A percentile compares a stretch with the other conserved stretches of the same genome.
Evolutionary conservation across 2,888 invertebrate genomes (phyloP).

Genomic region (Leucoptera coffeella): DNA sequence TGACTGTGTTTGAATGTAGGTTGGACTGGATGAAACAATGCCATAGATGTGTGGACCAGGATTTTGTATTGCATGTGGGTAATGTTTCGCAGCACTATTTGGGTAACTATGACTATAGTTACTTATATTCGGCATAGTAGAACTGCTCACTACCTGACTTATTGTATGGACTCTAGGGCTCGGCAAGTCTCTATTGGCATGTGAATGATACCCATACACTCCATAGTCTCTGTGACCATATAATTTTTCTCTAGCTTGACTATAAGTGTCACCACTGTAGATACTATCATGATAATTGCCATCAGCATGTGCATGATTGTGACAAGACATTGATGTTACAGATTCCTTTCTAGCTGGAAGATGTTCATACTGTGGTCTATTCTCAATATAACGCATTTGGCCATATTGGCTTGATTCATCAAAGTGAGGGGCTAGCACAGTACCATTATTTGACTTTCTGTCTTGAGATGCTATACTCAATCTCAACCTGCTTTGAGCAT

Average conservation of each 20-base stretch:
- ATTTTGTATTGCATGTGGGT: conserved; percentile 18
- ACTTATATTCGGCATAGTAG: conserved; percentile 47
- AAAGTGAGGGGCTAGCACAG: conserved; percentile 24
- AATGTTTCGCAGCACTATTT: conserved; percentile 22
- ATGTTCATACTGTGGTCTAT: conserved; percentile 23
- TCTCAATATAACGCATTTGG: conserved; percentile 20
- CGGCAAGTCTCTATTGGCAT: conserved; percentile 23
- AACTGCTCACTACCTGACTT: conserved; percentile 35
- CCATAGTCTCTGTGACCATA: conserved; percentile 36
- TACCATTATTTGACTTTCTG: conserved; percentile 25
- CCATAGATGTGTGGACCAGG: conserved; percentile 34
- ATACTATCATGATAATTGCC: conserved; percentile 32
- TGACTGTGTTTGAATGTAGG: conserved; percentile 37
- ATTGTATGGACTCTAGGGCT: conserved; percentile 36
- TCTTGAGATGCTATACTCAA: conserved; percentile 35
- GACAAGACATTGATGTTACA: conserved; percentile 10
- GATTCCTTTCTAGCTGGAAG: conserved; percentile 29
- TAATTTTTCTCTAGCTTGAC: conserved; percentile 32
- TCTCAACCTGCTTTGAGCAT: conserved; percentile 25
- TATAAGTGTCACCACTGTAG: conserved; percentile 29
- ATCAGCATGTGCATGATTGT: conserved; percentile 19
- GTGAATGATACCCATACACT: conserved; percentile 31
- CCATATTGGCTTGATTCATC: conserved; percentile 22
- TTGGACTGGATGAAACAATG: conserved; percentile 29
- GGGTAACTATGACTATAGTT: conserved; percentile 22